phyloP scores from a whole-genome alignment of 1,140 invertebrate genomes.

The Zaprionus africanus region DNA sequence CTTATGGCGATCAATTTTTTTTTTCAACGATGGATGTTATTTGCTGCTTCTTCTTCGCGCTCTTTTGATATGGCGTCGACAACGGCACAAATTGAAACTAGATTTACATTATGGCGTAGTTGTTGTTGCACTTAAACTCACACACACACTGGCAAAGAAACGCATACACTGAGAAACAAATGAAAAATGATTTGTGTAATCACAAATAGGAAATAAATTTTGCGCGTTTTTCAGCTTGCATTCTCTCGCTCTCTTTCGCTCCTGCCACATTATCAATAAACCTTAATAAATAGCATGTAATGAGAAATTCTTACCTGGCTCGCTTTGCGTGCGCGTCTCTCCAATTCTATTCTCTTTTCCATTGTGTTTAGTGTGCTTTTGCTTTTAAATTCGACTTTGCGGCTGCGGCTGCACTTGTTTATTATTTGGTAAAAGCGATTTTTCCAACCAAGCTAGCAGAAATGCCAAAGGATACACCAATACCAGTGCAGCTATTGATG shows the following conservation, averaged over 20 bases:
- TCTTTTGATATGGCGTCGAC: slow-evolving; percentile 59
- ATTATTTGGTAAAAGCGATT: slow-evolving; percentile 54
- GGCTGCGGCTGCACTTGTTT: slow-evolving; percentile 59
- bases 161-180: slow-evolving; percentile 32
- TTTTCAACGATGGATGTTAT: slow-evolving; percentile 55
- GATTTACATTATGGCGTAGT: slow-evolving; percentile 76
- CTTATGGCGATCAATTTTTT: slow-evolving; percentile 82
- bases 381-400: slow-evolving; percentile 32
- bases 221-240: slow-evolving; percentile 62
- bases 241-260: slow-evolving; percentile 1
- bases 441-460: slow-evolving; percentile 64
- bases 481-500: slow-evolving; percentile 40
- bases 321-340: slow-evolving; percentile 92
- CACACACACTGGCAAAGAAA: slow-evolving; percentile 14
- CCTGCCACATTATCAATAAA: slow-evolving; percentile 31
- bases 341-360: slow-evolving; percentile 96
- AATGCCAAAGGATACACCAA: slow-evolving; percentile 68
- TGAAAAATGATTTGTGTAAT: slow-evolving; percentile 53
- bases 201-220: slow-evolving; percentile 43
- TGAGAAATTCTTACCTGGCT: slow-evolving; percentile 89
- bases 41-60: slow-evolving; percentile 49
- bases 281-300: slow-evolving; percentile 24
- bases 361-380: slow-evolving; percentile 85
- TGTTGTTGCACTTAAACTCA: slow-evolving; percentile 42
- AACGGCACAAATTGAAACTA: slow-evolving; percentile 71